A percentile compares a stretch with the other conserved stretches of the same genome.
Conservation (phyloP, 92 coral and sea anemone species). For the Pocillopora grandis region DNA sequence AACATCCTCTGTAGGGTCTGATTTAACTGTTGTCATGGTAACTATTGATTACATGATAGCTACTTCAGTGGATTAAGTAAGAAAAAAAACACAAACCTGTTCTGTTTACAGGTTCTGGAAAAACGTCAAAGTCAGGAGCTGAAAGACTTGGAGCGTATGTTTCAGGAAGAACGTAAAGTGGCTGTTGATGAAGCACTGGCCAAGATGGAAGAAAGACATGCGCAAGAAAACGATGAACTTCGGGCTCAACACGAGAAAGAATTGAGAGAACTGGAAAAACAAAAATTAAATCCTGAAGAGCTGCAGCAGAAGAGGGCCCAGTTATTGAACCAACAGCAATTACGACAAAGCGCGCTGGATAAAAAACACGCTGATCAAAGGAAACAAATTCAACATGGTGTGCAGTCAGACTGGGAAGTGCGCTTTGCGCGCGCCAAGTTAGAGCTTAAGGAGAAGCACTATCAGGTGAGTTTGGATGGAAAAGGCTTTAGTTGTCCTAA, state of each 20-base stretch:
- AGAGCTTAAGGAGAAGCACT: slow-evolving; percentile 95
- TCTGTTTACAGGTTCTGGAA: slow-evolving; percentile 72
- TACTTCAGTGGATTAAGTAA: neutral
- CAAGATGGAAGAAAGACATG: slow-evolving; percentile 90
- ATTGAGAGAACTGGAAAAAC: slow-evolving; percentile 76
- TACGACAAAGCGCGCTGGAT: slow-evolving; percentile 89
- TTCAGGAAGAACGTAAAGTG: slow-evolving; percentile 91
- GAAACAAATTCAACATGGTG: slow-evolving; percentile 87
- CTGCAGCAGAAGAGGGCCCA: slow-evolving; percentile 90
- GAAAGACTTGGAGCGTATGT: slow-evolving; percentile 89
- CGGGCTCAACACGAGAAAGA: slow-evolving; percentile 74
- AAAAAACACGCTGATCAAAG: slow-evolving; percentile 85
- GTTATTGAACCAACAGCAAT: slow-evolving; percentile 87
- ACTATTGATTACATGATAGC: no score
- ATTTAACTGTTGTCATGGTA: no score
- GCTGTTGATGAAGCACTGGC: slow-evolving; percentile 96
- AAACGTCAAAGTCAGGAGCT: slow-evolving; percentile 90
- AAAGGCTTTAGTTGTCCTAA: neutral
- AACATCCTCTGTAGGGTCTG: no score
- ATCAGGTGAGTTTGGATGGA: slow-evolving; percentile 69
- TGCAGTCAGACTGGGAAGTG: slow-evolving; percentile 96
- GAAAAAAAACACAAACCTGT: neutral
- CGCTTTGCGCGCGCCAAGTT: slow-evolving; percentile 96
- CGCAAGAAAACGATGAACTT: slow-evolving; percentile 82
- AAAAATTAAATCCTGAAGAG: slow-evolving; percentile 77